Evolutionary conservation across 2,888 invertebrate genomes (phyloP), one percentile per base, ranked within the genome.

Genomic region (Taphrorychus bicolor): DNA sequence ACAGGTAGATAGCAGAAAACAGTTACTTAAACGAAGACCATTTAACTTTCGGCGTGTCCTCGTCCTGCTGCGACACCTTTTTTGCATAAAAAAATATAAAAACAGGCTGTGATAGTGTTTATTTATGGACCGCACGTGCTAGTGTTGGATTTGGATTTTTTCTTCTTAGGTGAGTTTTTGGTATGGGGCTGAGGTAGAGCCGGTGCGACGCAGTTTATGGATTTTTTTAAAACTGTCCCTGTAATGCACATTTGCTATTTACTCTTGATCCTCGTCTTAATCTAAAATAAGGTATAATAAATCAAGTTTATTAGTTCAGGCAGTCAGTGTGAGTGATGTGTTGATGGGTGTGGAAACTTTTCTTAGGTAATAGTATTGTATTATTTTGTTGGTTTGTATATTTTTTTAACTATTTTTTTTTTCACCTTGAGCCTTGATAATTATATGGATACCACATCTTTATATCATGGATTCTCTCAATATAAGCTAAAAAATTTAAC

Each of bases 21-120:
- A 16, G 23, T 42, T 21, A 59, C 48, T 17, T 51, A 52, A 53
- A 17, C 49, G 21, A n/a, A n/a, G n/a, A n/a, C n/a, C n/a, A n/a
- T n/a, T n/a, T n/a, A n/a, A n/a, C n/a, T n/a, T n/a, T n/a, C n/a
- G 32, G 32, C 3, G 32, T 7, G 9, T 32, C 11, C 1, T 32
- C 32, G 32, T 32, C 32, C 32, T 32, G 24, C 24, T 24, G 32
- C 32, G 32, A 32, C 7, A 11, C 32, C 7, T 32, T 32, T 32
- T 23, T 32, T 32, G 9, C 7, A 2, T 32, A 7, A 11, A 11
- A 32, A 32, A 32, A 9, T 32, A 9, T 32, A 7, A 11, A 16
- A 48, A n/a, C 14, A 52, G 57, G 23, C 60, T 66, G 66, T 66
- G 61, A 61, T 66, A 32, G 32, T 32, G 32, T 7, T 32, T 11